Percentiles rank a stretch among this genome's conserved stretches.
Evolutionary conservation across 2,113 vertebrate species (phyloP).

Genomic region (Cynoglossus semilaevis): DNA sequence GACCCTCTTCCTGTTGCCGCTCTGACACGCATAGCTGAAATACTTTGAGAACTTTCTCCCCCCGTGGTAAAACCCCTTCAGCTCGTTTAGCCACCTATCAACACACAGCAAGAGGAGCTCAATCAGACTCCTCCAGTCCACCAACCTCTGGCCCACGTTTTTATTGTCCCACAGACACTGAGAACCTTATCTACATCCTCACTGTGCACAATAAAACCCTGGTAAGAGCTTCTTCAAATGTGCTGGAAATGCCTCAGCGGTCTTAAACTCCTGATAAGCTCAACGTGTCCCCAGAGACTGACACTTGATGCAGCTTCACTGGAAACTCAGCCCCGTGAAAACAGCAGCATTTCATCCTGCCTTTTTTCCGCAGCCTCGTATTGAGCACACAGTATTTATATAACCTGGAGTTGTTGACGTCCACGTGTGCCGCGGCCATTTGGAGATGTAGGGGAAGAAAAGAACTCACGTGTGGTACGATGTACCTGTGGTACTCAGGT

Average conservation of each 20-base stretch:
- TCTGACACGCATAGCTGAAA: constrained; percentile 74
- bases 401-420: too few species aligned
- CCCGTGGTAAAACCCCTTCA: constrained; percentile 1
- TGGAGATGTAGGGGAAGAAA: too few species aligned
- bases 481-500: too few species aligned
- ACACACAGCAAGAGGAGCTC: neutral
- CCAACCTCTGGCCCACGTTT: neutral
- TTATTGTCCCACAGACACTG: too few species aligned
- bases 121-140: neutral
- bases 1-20: constrained; percentile 57
- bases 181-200: constrained; percentile 4
- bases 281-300: constrained; percentile 27
- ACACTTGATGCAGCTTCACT: constrained; percentile 13
- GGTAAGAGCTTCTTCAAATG: constrained; percentile 37
- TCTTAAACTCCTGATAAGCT: constrained; percentile 37
- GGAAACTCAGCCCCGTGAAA: constrained; percentile 27
- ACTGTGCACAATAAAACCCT: neutral
- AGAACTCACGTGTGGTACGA: too few species aligned
- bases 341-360: constrained; percentile 20
- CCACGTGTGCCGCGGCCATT: too few species aligned
- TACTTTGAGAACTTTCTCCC: constrained; percentile 33
- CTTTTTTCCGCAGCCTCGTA: constrained; percentile 35
- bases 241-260: constrained; percentile 50
- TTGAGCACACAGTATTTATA: constrained; percentile 49
- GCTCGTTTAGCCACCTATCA: neutral